Base-by-base conservation (phyloP, 2,113 vertebrate species). In the Vidua chalybeata region DNA sequence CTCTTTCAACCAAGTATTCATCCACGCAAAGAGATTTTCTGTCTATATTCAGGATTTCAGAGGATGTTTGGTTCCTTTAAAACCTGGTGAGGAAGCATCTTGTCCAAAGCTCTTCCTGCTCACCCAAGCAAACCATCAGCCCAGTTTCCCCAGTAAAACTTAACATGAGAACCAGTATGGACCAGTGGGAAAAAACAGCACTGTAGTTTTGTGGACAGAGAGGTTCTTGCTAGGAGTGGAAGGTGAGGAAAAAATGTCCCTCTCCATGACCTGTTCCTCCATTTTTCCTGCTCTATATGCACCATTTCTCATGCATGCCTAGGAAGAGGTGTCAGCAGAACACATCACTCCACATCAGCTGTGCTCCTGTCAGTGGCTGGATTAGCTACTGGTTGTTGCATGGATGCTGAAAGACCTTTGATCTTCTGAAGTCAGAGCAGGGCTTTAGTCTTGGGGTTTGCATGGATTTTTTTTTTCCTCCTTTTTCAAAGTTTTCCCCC, bases 261-360 rank as follows among this genome's bases (percentile, higher is more conserved):
- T 59, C 10, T 28, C 89, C 69, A 41, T 18, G 63, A 61, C 24
- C 77, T 79, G 48, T 5, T 64, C 67, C 63, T 88, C 59, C 82
- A 77, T 88, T 58, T 83, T 52, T 66, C 21, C 78, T 77, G 48
- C 93, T 94, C 83, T 52, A 51, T 11, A 51, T 55, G 63, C 73
- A 74, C 7, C 39, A 56, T 56, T 95, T 77, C 84, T 66, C 82
- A 95, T 96, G 95, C 95, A 94, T 96, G 87, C 93, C 93, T 93
- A 7, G 91, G 85, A 85, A 59, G 2, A 52, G 84, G 67, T 85
- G 87, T 91, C 95, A 97, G 94, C 91, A 93, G 87, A 66, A 90
- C 19, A 51, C 84, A 91, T 86, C 93, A 82, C 78, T 77, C 63
- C 81, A 12, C 61, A 96, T 69, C 95, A 96, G 89, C 84, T 67